phyloP scores from a whole-genome alignment of 2,113 vertebrate species.

The Thalassarche chlororhynchos region DNA sequence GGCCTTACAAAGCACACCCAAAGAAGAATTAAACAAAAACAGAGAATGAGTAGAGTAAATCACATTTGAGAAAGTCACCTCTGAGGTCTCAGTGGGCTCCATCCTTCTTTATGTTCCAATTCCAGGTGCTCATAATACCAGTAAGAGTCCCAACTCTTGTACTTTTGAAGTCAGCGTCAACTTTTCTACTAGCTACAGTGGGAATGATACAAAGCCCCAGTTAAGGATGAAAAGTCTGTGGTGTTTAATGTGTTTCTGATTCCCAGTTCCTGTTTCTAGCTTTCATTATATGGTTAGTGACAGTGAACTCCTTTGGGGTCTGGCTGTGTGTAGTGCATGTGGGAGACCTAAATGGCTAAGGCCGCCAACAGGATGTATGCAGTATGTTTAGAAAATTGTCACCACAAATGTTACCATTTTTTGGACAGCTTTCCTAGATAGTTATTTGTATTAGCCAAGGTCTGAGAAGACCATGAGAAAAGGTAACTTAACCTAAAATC shows the following conservation, averaged over 20 bases:
- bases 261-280: background rate
- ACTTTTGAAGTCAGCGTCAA: background rate
- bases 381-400: background rate
- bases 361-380: background rate
- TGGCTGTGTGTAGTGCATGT: background rate
- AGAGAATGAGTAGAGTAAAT: background rate
- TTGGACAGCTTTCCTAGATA: background rate
- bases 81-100: background rate
- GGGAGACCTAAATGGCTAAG: background rate
- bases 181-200: background rate
- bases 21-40: background rate
- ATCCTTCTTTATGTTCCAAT: background rate
- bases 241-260: background rate
- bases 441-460: background rate
- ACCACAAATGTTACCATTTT: background rate
- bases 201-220: background rate
- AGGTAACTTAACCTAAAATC: background rate
- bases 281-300: background rate
- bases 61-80: background rate
- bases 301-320: background rate
- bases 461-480: background rate
- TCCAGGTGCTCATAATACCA: background rate
- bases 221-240: background rate
- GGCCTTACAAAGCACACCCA: background rate
- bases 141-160: background rate